Percentiles rank a stretch among this genome's conserved stretches.
phyloP scores from a whole-genome alignment of 2,888 invertebrate genomes.

The Agapetus fuscipes region DNA sequence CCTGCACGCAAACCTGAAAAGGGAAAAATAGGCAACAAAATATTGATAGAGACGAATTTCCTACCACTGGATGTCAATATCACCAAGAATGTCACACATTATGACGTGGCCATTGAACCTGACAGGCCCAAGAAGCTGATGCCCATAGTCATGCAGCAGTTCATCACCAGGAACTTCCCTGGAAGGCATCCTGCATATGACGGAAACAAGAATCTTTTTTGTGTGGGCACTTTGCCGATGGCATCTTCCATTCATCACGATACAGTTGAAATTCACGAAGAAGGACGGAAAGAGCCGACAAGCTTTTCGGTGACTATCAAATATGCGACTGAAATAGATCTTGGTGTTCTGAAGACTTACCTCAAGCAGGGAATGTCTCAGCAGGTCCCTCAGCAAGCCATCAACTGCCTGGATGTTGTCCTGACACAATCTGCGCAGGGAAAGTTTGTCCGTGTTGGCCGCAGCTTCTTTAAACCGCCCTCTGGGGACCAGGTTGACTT shows the following conservation, averaged over 20 bases:
- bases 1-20: conserved; percentile 27
- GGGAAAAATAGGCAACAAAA: conserved; percentile 32
- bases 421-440: conserved; percentile 43
- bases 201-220: conserved; percentile 59
- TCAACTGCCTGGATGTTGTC: conserved; percentile 81
- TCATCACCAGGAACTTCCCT: conserved; percentile 29
- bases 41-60: conserved; percentile 54
- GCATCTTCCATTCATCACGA: conserved; percentile 25
- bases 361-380: conserved; percentile 33
- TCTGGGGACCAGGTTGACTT: conserved; percentile 44
- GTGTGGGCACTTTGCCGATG: conserved; percentile 36
- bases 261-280: conserved; percentile 29
- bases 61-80: conserved; percentile 42
- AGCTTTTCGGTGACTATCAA: conserved; percentile 44
- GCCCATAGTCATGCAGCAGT: conserved; percentile 37
- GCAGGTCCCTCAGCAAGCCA: conserved; percentile 45
- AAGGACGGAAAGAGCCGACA: conserved; percentile 30
- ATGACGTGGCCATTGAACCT: conserved; percentile 67
- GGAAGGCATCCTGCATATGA: conserved; percentile 57
- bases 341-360: conserved; percentile 29
- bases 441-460: conserved; percentile 47
- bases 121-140: conserved; percentile 58
- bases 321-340: conserved; percentile 45
- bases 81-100: conserved; percentile 50
- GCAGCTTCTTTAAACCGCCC: conserved; percentile 67